phyloP scores from a whole-genome alignment of 2,888 invertebrate species.

The Xylota sylvarum region DNA sequence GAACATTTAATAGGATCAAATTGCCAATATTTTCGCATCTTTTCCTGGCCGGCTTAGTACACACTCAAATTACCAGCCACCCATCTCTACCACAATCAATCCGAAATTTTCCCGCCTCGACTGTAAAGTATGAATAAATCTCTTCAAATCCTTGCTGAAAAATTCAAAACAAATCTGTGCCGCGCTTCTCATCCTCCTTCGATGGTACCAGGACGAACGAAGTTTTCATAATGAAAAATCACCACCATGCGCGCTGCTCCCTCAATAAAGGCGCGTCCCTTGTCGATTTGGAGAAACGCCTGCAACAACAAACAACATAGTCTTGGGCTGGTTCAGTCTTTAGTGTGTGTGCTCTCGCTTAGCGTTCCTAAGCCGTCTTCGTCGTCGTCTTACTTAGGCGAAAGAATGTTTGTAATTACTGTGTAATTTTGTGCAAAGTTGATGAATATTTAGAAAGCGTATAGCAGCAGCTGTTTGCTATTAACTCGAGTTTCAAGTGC shows the following conservation, averaged over 20 bases:
- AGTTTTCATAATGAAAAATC: constrained; percentile 18
- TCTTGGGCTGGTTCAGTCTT: background rate
- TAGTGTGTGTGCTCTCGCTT: background rate
- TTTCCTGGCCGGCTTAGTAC: constrained; percentile 12
- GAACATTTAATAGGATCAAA: constrained; percentile 57
- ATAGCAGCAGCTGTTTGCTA: constrained; percentile 55
- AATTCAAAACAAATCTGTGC: constrained; percentile 49
- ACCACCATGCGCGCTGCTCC: constrained; percentile 7
- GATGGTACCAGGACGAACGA: background rate
- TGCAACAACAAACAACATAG: background rate
- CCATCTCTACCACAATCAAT: background rate
- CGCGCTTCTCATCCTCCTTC: background rate
- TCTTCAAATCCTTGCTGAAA: constrained; percentile 42
- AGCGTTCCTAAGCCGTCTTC: constrained; percentile 13
- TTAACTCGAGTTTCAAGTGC: constrained; percentile 63
- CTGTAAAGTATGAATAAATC: constrained; percentile 47
- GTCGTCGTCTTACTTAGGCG: constrained; percentile 10
- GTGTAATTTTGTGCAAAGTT: constrained; percentile 70
- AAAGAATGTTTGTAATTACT: constrained; percentile 57
- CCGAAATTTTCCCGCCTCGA: background rate
- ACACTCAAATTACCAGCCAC: constrained; percentile 19
- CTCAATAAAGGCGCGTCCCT: background rate
- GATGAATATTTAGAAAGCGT: constrained; percentile 59
- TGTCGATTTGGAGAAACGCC: constrained; percentile 27
- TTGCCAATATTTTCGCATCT: constrained; percentile 46